These are phyloP conservation scores for Procambarus clarkii DNA, from an alignment of 1,140 invertebrate genomes.

Conservation along the genomic window DNA sequence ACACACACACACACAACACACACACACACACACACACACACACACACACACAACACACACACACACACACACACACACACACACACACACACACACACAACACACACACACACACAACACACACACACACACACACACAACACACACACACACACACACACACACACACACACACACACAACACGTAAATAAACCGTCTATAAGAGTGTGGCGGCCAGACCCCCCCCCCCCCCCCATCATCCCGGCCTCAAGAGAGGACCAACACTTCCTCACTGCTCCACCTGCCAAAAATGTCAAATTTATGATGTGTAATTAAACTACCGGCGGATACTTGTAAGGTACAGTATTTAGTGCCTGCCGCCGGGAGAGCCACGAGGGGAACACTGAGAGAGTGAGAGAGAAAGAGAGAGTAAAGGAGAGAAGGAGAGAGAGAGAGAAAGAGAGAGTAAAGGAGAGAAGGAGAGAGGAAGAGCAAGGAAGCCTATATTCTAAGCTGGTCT, in stretches of 20 bases:
- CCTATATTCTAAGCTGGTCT: too few species aligned
- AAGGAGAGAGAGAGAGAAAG: background rate
- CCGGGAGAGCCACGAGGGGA: too few species aligned
- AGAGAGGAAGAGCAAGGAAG: background rate
- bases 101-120: background rate
- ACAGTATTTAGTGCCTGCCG: background rate
- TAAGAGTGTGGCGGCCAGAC: background rate
- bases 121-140: background rate
- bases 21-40: too few species aligned
- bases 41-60: too few species aligned
- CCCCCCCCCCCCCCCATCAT: too few species aligned
- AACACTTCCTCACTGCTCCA: background rate
- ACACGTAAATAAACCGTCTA: background rate
- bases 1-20: too few species aligned
- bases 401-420: background rate
- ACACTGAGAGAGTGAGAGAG: too few species aligned
- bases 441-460: background rate
- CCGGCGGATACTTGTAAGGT: background rate
- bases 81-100: too few species aligned
- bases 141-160: background rate
- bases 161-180: background rate
- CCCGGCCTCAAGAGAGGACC: background rate
- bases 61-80: too few species aligned
- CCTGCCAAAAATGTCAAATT: background rate
- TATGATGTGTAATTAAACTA: conserved; percentile 7